phyloP scores from a whole-genome alignment of 2,888 invertebrate genomes.

The Pristionchus entomophagus region DNA sequence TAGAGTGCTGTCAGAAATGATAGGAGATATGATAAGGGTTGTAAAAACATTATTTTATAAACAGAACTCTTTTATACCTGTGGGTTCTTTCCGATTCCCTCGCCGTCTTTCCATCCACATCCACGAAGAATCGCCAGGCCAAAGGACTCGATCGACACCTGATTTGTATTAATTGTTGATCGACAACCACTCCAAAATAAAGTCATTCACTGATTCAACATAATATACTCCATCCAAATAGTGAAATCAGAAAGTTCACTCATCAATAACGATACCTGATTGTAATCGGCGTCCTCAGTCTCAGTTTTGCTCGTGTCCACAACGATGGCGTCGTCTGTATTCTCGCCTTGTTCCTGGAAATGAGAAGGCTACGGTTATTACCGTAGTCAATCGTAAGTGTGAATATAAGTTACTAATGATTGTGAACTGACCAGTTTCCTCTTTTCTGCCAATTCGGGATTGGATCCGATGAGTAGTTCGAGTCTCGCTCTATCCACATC shows the following conservation, averaged over 20 bases:
- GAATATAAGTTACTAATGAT: no score
- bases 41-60: no score
- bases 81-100: conserved; percentile 70
- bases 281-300: conserved; percentile 66
- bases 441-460: conserved; percentile 29
- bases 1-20: no score
- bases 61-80: conserved; percentile 51
- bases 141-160: conserved; percentile 85
- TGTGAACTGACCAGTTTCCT: conserved; percentile 10
- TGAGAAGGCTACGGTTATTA: not conserved
- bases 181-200: no score
- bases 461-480: conserved; percentile 54
- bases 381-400: no score
- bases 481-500: conserved; percentile 62
- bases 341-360: not conserved
- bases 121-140: conserved; percentile 94
- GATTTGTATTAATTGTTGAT: conserved; percentile 71
- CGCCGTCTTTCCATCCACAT: conserved; percentile 84
- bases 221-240: no score
- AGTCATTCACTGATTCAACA: no score
- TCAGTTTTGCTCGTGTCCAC: conserved; percentile 46
- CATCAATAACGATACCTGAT: conserved; percentile 49
- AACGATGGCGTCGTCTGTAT: conserved; percentile 36
- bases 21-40: no score
- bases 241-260: no score